A percentile compares a stretch with the other conserved stretches of the same genome.
phyloP scores from a whole-genome alignment of 1,140 invertebrate species.

The Leptinotarsa defecta region DNA sequence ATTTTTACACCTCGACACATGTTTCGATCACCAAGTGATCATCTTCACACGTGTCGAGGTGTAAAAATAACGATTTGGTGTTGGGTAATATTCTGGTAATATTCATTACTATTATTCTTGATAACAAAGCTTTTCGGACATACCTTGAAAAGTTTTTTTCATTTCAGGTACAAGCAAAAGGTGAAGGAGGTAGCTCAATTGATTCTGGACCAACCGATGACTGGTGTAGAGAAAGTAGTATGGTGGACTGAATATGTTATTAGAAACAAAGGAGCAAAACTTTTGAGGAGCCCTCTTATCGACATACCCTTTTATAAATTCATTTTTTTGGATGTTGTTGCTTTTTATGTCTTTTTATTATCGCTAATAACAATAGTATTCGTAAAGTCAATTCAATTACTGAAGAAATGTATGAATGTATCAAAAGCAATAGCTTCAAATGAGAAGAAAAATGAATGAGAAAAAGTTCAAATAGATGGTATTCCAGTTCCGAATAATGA shows the following conservation, averaged over 20 bases:
- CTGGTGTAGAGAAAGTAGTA: slow-evolving; percentile 55
- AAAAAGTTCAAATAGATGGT: not conserved
- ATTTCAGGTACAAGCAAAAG: slow-evolving; percentile 43
- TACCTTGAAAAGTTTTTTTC: not conserved
- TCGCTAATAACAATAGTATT: not conserved
- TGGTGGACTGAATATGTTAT: slow-evolving; percentile 62
- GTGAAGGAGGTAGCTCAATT: slow-evolving; percentile 38
- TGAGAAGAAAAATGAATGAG: not conserved
- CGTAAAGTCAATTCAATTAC: not conserved
- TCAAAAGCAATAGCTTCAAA: not conserved
- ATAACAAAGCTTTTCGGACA: too few species aligned
- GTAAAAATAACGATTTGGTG: too few species aligned
- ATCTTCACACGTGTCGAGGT: too few species aligned
- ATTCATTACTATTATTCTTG: too few species aligned
- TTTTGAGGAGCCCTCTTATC: slow-evolving; percentile 49
- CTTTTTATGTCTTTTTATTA: not conserved
- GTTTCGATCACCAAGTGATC: too few species aligned
- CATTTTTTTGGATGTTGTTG: not conserved
- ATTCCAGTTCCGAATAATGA: too few species aligned
- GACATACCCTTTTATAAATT: slow-evolving; percentile 46
- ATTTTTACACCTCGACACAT: too few species aligned
- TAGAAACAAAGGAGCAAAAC: slow-evolving; percentile 54
- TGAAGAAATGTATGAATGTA: not conserved
- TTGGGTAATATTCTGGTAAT: too few species aligned
- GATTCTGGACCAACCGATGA: slow-evolving; percentile 50